Conservation (phyloP, 1,140 invertebrate species). For the Odontomachus brunneus region DNA sequence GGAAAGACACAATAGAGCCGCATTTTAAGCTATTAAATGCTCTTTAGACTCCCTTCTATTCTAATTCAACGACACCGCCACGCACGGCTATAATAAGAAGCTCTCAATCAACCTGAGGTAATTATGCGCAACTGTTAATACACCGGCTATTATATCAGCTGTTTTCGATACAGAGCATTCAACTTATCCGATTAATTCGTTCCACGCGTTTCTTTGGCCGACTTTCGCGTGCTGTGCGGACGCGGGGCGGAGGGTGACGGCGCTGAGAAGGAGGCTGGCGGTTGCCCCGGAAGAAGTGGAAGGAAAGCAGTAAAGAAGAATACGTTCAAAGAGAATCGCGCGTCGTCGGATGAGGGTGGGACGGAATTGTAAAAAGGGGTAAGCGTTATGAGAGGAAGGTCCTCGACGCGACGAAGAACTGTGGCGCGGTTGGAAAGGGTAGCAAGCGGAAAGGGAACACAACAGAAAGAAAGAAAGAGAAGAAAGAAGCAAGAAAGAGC, state of each 20-base stretch:
- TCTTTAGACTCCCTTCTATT: neutral
- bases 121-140: neutral
- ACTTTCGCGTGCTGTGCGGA: constrained; percentile 4
- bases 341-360: neutral
- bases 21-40: neutral
- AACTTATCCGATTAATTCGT: constrained; percentile 1
- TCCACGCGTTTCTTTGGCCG: neutral
- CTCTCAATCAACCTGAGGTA: neutral
- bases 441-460: constrained; percentile 58
- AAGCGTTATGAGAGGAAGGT: constrained; percentile 27
- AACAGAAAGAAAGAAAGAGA: constrained; percentile 47
- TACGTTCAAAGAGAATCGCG: constrained; percentile 30
- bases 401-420: constrained; percentile 15
- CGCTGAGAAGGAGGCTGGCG: neutral
- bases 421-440: constrained; percentile 14
- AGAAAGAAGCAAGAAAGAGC: constrained; percentile 4
- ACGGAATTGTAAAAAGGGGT: constrained; percentile 4
- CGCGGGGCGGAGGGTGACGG: neutral
- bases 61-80: constrained; percentile 6
- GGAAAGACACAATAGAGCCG: neutral
- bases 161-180: constrained; percentile 9
- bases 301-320: constrained; percentile 22
- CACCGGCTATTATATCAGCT: neutral
- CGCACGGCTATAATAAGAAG: neutral
- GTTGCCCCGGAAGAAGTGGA: neutral